phyloP scores from a whole-genome alignment of 2,113 vertebrate genomes.

The Embiotoca jacksoni region DNA sequence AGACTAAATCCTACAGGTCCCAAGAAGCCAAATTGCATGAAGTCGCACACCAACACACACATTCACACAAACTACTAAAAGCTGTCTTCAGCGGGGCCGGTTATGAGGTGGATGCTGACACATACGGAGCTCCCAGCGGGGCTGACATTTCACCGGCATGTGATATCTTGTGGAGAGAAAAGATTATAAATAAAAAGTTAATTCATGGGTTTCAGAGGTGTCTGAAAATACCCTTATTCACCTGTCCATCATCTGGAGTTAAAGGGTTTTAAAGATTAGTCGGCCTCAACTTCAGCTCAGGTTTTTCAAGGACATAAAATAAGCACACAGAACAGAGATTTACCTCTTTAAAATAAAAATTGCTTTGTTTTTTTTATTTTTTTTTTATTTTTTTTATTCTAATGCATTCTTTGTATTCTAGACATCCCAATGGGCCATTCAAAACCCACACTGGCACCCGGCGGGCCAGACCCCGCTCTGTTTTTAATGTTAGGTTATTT shows the following conservation, averaged over 20 bases:
- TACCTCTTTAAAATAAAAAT: background rate
- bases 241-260: conserved; percentile 21
- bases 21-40: conserved; percentile 13
- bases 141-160: conserved; percentile 54
- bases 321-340: background rate
- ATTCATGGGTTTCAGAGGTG: conserved; percentile 24
- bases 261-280: conserved; percentile 31
- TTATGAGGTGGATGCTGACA: conserved; percentile 38
- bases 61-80: background rate
- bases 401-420: conserved; percentile 87
- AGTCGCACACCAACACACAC: conserved; percentile 2
- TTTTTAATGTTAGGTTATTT: conserved; percentile 96
- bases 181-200: conserved; percentile 21
- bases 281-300: background rate
- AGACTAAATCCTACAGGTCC: background rate
- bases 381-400: conserved; percentile 45
- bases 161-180: conserved; percentile 33
- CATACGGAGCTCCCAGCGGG: conserved; percentile 10
- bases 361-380: conserved; percentile 40
- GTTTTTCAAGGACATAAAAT: conserved; percentile 18
- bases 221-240: conserved; percentile 29
- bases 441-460: conserved; percentile 92
- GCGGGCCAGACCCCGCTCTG: conserved; percentile 91
- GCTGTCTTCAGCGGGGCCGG: conserved; percentile 22
- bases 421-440: conserved; percentile 92